Conservation (phyloP, 2,797 vertebrate species). For the Liparis tanakae region DNA sequence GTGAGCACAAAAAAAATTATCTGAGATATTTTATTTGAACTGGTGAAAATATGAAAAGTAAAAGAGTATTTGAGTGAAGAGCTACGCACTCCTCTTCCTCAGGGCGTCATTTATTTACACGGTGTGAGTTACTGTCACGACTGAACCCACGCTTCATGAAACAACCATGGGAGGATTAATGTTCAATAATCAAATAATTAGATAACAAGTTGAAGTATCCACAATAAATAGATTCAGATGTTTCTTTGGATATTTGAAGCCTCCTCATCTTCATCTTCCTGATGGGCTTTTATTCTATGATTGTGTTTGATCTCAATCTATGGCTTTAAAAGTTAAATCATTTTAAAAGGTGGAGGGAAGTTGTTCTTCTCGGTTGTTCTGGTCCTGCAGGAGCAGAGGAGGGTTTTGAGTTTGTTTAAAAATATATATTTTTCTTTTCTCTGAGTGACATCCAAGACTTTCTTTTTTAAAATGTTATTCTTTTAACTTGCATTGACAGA, state of each 20-base stretch:
- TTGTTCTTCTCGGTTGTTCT: not conserved
- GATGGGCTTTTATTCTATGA: not conserved
- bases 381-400: slow-evolving; percentile 6
- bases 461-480: no score
- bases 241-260: not conserved
- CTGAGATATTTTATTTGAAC: not conserved
- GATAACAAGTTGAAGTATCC: not conserved
- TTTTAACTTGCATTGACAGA: slow-evolving; percentile 22
- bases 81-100: not conserved
- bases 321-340: not conserved
- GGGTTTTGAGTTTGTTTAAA: not conserved
- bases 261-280: not conserved
- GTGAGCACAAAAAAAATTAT: not conserved
- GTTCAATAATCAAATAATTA: not conserved
- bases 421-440: no score
- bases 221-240: not conserved
- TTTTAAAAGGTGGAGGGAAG: not conserved
- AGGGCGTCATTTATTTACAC: not conserved
- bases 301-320: not conserved
- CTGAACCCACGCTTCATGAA: not conserved
- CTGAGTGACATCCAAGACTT: slow-evolving; percentile 20
- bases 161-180: not conserved
- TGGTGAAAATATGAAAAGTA: not conserved
- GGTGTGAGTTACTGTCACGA: not conserved
- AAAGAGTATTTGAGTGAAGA: not conserved